phyloP scores from a whole-genome alignment of 2,113 vertebrate species.

The Amblyopsis rosae region DNA sequence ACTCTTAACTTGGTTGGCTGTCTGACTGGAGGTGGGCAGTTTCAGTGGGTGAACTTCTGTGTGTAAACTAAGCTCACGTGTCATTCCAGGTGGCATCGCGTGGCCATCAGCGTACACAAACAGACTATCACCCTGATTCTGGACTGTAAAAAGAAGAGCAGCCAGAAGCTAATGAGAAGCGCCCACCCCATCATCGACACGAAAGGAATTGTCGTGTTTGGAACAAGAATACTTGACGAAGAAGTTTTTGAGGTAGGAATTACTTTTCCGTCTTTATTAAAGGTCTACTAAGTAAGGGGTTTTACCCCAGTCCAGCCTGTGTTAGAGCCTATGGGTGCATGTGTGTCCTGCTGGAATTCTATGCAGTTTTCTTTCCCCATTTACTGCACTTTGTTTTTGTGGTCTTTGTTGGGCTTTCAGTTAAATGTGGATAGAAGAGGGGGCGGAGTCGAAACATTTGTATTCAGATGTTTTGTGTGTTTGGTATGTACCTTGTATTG shows the following conservation, averaged over 20 bases:
- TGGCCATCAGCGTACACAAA: slow-evolving; percentile 92
- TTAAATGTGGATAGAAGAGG: no score
- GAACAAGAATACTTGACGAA: slow-evolving; percentile 95
- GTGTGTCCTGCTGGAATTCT: no score
- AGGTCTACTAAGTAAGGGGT: no score
- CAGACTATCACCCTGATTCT: slow-evolving; percentile 92
- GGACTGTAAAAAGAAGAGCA: slow-evolving; percentile 94
- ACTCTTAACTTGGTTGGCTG: no score
- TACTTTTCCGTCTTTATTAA: neutral
- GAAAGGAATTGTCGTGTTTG: slow-evolving; percentile 95
- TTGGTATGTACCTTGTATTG: no score
- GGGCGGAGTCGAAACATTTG: no score
- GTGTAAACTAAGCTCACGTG: slow-evolving; percentile 42
- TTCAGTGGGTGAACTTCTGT: slow-evolving; percentile 44
- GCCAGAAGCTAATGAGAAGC: slow-evolving; percentile 84
- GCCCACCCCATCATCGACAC: slow-evolving; percentile 87
- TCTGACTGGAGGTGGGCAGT: neutral
- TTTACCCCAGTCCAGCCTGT: no score
- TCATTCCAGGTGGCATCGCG: slow-evolving; percentile 88
- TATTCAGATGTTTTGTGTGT: no score
- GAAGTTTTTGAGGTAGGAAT: slow-evolving; percentile 94
- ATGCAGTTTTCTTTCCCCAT: no score
- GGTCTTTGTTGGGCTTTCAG: no score
- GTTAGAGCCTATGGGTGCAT: no score
- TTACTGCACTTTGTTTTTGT: no score